Evolutionary conservation across 2,888 invertebrate genomes (phyloP), one percentile per base, ranked within the genome.

Genomic region (Scaptomyza reducta): DNA sequence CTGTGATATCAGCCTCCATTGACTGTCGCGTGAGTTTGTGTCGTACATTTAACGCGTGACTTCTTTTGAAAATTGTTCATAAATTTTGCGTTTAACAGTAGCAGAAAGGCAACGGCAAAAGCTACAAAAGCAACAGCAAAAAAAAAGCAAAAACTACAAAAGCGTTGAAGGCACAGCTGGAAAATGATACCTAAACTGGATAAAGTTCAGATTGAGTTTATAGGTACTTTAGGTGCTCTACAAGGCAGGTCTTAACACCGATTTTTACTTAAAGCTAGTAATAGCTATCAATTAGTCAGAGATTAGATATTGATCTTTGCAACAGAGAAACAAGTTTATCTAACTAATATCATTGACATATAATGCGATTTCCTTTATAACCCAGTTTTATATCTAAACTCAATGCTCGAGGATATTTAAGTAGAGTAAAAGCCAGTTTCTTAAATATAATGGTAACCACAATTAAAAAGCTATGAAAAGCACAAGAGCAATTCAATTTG

Each of bases 21-120:
- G 67, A 70, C 62, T 88, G 85, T 85, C 87, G 85, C 85, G 85
- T 85, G 85, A 87, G 84, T 81, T 84, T 64, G 74, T 77, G 85
- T 88, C 85, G 85, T 85, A 81, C 85, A 85, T 85, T 85, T 84
- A 83, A 81, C 72, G 85, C 88, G 85, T 87, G 81, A 87, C 84
- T 87, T 67, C 79, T 88, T 75, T 81, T 72, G 65, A 72, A 79
- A 88, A 87, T 88, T 87, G 88, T 88, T 88, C 85, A 86, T 86
- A 86, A 86, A 88, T 86, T 86, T 79, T 58, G 85, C 85, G 79
- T 86, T 78, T 76, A 86, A 85, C 88, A 87, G 85, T 87, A 88
- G 88, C 85, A 72, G 67, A 65, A 74, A 77, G 74, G 75, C 78
- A 67, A 61, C 62, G 70, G 59, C 53, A 38, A 60, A 25, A 59